Evolutionary conservation across 2,113 vertebrate genomes (phyloP).

Genomic region (Dipodomys merriami): DNA sequence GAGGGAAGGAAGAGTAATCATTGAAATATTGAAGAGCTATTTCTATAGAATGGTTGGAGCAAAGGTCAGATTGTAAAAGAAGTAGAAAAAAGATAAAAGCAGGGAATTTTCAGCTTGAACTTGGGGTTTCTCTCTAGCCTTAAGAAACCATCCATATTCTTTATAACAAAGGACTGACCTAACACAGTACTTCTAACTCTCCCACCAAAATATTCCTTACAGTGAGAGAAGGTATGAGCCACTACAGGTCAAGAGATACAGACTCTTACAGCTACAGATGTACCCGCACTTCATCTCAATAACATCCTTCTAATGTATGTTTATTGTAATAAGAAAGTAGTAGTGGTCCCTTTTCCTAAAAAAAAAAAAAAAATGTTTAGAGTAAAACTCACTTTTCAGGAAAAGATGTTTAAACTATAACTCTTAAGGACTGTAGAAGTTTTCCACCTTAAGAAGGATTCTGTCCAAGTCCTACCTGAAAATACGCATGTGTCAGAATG

Average conservation of each 20-base stretch:
- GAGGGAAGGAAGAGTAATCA: not conserved
- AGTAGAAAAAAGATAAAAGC: not conserved
- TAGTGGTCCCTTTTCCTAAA: not conserved
- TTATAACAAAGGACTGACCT: constrained; percentile 7
- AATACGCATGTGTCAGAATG: not conserved
- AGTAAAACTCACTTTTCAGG: not conserved
- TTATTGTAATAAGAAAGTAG: not conserved
- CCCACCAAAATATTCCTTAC: not conserved
- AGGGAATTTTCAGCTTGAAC: not conserved
- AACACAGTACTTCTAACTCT: not conserved
- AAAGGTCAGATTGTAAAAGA: not conserved
- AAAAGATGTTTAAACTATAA: not conserved
- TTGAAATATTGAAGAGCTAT: not conserved
- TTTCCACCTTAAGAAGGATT: not conserved
- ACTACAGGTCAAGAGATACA: not conserved
- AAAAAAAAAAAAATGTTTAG: not conserved
- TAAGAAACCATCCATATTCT: not conserved
- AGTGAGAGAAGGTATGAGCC: not conserved
- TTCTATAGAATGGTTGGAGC: not conserved
- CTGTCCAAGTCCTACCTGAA: not conserved
- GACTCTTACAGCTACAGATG: not conserved
- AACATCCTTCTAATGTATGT: not conserved
- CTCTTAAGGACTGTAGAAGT: not conserved
- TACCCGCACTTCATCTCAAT: not conserved
- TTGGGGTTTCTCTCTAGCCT: not conserved